phyloP scores from a whole-genome alignment of 2,113 vertebrate genomes.

The Anolis carolinensis region DNA sequence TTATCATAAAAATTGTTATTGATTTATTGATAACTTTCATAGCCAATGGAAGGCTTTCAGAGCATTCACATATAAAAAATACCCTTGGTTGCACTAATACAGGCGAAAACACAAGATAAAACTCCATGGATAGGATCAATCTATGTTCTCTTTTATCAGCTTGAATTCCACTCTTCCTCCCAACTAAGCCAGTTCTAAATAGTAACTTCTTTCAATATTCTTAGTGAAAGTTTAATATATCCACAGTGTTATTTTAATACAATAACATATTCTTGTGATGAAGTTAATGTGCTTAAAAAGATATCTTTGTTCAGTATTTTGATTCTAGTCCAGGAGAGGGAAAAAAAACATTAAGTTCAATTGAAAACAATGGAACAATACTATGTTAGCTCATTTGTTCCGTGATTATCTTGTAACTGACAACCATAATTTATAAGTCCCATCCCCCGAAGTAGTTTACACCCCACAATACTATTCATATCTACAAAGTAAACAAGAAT shows the following conservation, averaged over 20 bases:
- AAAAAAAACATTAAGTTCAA: not conserved
- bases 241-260: not conserved
- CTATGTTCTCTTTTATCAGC: not conserved
- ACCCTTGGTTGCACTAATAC: slow-evolving; percentile 46
- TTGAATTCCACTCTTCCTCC: not conserved
- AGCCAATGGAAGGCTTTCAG: slow-evolving; percentile 77
- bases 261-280: not conserved
- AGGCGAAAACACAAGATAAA: slow-evolving; percentile 43
- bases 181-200: accelerated
- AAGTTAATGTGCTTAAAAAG: not conserved
- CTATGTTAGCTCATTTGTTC: not conserved
- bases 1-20: slow-evolving; percentile 84
- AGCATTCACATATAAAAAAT: slow-evolving; percentile 60
- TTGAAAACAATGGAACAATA: not conserved
- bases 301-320: not conserved
- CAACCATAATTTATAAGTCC: too few relatives aligned
- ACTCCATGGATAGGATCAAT: not conserved
- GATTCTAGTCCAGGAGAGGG: not conserved
- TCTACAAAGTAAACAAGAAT: not conserved
- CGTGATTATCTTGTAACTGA: not conserved
- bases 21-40: slow-evolving; percentile 87
- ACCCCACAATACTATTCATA: not conserved
- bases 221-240: not conserved
- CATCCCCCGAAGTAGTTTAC: too few relatives aligned
- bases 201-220: not conserved